Base-by-base conservation (phyloP, 1,140 invertebrate species). In the Ceratina australensis region DNA sequence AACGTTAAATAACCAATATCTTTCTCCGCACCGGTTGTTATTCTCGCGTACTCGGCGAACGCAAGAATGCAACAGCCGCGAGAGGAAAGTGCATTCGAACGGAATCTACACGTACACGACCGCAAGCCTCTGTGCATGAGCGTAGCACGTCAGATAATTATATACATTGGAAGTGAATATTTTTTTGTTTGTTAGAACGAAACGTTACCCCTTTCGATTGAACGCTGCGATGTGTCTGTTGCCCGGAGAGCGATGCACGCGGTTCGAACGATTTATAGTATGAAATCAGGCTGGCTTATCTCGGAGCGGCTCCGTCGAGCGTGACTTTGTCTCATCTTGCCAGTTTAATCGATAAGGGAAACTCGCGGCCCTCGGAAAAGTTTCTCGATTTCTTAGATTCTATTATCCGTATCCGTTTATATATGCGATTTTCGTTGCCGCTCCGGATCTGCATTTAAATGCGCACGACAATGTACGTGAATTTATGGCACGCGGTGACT, bases 1-100 rank as follows among this genome's bases (percentile, higher is more conserved):
- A 77, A 80, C 33, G 50, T 80, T 72, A 64, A 63, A 71, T 77
- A 80, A 80, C 72, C 63, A 54, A 79, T 79, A 67, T 79, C 72
- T 73, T 75, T 63, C 52, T 67, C 64, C 60, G 15, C 5, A 15
- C 33, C 20, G 20, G n/a, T 60, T 28, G 4, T 24, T 22, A 42
- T 3, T 22, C 61, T 50, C 49, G 76, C 60, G n/a, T 28, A 71
- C 16, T 15, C 12, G 16, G 24, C 68, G 50, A 57, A 8, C 50
- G 20, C 20, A 64, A 72, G 75, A 72, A 78, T 78, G 57, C 67
- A n/a, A n/a, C n/a, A 72, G 60, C 20, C 18, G 26, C 71, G 54
- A 74, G 54, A 79, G 77, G 63, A 79, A 73, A 73, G 71, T 50
- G 61, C 47, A 15, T n/a, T 33, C 50, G 28, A 72, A 33, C 54